A percentile compares a stretch with the other conserved stretches of the same genome.
Conservation (phyloP, 1,140 invertebrate species). For the Cheumatopsyche charites region DNA sequence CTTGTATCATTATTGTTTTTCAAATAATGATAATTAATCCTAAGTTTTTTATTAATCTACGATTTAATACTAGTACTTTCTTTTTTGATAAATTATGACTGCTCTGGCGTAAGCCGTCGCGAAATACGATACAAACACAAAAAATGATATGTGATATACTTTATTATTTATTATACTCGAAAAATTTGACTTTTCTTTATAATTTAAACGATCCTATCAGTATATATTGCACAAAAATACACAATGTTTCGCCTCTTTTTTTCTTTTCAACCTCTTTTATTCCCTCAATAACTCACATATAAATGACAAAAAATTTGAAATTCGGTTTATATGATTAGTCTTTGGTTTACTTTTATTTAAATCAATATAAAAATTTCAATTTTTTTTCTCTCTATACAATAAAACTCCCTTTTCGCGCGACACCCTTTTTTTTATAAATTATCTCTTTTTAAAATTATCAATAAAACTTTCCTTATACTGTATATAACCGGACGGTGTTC, state of each 20-base stretch:
- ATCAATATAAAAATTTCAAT: slow-evolving; percentile 20
- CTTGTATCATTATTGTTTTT: slow-evolving; percentile 47
- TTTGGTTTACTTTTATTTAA: slow-evolving; percentile 39
- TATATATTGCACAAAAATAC: slow-evolving; percentile 46
- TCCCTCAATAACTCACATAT: too few species aligned
- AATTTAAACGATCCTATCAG: slow-evolving; percentile 8
- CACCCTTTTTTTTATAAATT: not conserved
- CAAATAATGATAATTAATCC: slow-evolving; percentile 45
- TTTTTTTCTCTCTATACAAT: slow-evolving; percentile 13
- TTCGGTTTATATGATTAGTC: slow-evolving; percentile 44
- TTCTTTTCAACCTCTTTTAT: slow-evolving; percentile 17
- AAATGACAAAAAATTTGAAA: slow-evolving; percentile 40
- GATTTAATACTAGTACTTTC: slow-evolving; percentile 6
- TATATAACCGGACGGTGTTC: slow-evolving; percentile 45
- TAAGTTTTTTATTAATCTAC: slow-evolving; percentile 28
- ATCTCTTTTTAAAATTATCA: not conserved
- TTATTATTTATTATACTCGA: slow-evolving; percentile 4
- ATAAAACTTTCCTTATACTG: slow-evolving; percentile 28
- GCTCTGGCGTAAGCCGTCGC: not conserved
- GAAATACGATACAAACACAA: slow-evolving; percentile 5
- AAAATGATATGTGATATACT: slow-evolving; percentile 33
- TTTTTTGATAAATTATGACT: not conserved
- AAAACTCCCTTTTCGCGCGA: slow-evolving; percentile 1
- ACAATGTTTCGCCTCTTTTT: slow-evolving; percentile 34
- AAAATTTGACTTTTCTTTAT: slow-evolving; percentile 16